phyloP scores from a whole-genome alignment of 2,113 vertebrate genomes.

The Axis porcinus region DNA sequence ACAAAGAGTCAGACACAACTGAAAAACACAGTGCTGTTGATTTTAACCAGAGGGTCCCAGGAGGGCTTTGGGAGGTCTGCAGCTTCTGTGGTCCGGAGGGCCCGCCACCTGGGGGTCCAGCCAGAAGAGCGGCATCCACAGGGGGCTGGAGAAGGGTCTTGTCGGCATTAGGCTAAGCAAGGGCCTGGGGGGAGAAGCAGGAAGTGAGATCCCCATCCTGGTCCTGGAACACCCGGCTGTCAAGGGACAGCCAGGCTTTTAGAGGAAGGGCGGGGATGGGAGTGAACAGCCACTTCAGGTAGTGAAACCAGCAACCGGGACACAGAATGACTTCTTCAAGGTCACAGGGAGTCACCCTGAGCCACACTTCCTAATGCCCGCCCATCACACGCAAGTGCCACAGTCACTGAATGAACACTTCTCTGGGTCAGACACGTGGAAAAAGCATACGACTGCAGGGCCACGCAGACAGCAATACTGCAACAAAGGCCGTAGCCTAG shows the following conservation, averaged over 20 bases:
- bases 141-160: neutral
- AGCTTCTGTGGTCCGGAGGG: neutral
- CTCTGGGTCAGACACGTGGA: rapidly evolving
- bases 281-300: constrained; percentile 36
- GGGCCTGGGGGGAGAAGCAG: rapidly evolving
- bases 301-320: constrained; percentile 58
- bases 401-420: neutral
- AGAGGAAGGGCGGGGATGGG: constrained; percentile 42
- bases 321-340: constrained; percentile 38
- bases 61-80: neutral
- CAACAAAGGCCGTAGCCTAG: neutral
- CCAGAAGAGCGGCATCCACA: neutral
- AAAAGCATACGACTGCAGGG: neutral
- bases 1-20: neutral
- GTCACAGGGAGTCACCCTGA: constrained; percentile 48
- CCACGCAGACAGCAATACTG: rapidly evolving
- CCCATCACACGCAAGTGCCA: neutral
- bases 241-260: neutral
- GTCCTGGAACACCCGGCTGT: neutral
- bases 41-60: no score
- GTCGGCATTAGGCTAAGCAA: neutral
- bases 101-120: neutral
- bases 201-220: neutral
- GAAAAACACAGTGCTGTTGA: rapidly evolving
- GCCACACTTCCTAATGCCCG: constrained; percentile 18